phyloP scores from a whole-genome alignment of 1,140 invertebrate species.

The Coboldia fuscipes region DNA sequence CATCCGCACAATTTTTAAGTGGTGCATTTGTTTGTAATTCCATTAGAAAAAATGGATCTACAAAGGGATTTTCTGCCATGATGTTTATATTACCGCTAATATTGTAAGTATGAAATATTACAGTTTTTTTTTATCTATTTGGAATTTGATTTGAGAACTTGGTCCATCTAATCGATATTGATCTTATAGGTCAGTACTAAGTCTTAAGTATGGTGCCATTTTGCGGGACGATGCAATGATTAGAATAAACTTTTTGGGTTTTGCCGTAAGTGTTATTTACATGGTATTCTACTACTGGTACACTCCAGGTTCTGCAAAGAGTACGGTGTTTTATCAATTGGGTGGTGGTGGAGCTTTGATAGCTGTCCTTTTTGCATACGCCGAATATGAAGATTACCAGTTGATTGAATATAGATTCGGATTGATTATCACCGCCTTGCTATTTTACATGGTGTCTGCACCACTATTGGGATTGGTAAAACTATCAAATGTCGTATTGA shows the following conservation, averaged over 20 bases:
- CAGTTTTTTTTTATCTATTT: too few relatives aligned
- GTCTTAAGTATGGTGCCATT: constrained; percentile 45
- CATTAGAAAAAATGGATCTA: constrained; percentile 38
- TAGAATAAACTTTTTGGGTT: constrained; percentile 45
- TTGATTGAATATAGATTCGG: constrained; percentile 44
- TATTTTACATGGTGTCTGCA: constrained; percentile 41
- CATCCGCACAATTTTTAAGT: constrained; percentile 39
- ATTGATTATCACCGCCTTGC: constrained; percentile 39
- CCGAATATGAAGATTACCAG: constrained; percentile 34
- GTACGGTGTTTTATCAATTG: constrained; percentile 27
- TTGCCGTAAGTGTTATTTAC: constrained; percentile 40
- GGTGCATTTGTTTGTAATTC: constrained; percentile 41
- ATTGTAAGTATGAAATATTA: constrained; percentile 57
- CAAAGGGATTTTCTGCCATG: constrained; percentile 34
- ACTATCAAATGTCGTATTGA: constrained; percentile 5
- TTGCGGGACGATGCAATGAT: constrained; percentile 48
- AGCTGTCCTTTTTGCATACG: constrained; percentile 34
- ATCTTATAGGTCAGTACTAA: constrained; percentile 36
- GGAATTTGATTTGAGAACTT: too few relatives aligned
- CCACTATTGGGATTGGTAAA: constrained; percentile 49
- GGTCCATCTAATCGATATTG: constrained; percentile 1
- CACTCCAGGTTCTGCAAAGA: constrained; percentile 27
- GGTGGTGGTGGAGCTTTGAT: constrained; percentile 30
- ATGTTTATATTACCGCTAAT: constrained; percentile 50
- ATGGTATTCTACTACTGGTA: constrained; percentile 39